phyloP scores from a whole-genome alignment of 2,888 invertebrate species.

The Sminthurinus aureus region DNA sequence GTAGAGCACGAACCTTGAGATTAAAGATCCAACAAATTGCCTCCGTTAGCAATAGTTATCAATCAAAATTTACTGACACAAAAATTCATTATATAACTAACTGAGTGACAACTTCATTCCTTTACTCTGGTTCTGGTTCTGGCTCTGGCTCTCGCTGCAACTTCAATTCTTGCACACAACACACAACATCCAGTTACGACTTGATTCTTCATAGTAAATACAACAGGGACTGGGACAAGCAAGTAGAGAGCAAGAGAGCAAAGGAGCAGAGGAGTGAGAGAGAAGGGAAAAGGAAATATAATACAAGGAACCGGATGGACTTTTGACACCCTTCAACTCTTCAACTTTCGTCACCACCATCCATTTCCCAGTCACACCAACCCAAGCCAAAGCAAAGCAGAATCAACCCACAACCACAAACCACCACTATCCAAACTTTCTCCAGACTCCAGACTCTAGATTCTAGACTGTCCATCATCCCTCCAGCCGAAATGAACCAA shows the following conservation, averaged over 20 bases:
- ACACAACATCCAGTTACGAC: neutral
- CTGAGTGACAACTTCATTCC: constrained; percentile 58
- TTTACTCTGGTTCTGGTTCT: neutral
- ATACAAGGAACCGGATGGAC: constrained; percentile 6
- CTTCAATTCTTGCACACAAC: neutral
- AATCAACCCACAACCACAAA: neutral
- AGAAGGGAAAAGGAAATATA: neutral
- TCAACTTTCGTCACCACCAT: constrained; percentile 34
- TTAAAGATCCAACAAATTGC: constrained; percentile 59
- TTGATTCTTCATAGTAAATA: too few species aligned
- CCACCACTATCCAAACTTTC: neutral
- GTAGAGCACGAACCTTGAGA: constrained; percentile 51
- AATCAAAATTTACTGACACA: constrained; percentile 59
- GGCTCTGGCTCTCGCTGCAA: too few species aligned
- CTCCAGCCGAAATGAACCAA: neutral
- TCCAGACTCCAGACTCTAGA: neutral
- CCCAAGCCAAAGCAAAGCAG: constrained; percentile 16
- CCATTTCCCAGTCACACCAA: constrained; percentile 28
- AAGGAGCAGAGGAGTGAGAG: neutral
- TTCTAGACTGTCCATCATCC: neutral
- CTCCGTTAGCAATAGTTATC: constrained; percentile 56
- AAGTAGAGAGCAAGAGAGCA: neutral
- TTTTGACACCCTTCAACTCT: constrained; percentile 35
- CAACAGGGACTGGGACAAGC: neutral
- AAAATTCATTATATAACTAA: constrained; percentile 58